Conservation (phyloP, 2,888 invertebrate genomes). For the Nematopogon swammerdamellus region DNA sequence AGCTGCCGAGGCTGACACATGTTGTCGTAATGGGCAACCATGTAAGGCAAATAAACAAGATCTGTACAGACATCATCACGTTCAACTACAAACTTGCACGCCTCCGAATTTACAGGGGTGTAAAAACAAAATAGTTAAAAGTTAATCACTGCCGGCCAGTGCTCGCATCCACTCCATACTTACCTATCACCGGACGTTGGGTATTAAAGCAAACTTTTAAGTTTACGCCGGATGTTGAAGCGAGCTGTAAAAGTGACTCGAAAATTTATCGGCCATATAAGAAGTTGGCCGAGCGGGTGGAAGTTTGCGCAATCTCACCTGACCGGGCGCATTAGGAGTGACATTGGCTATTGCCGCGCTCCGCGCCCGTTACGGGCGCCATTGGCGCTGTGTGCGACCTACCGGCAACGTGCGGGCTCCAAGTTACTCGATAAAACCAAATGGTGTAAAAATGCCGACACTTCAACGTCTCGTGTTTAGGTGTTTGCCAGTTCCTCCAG, state of each 20-base stretch:
- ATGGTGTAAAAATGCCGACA: too few species aligned
- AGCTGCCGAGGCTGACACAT: too few species aligned
- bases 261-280: conserved; percentile 48
- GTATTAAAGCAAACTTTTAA: conserved; percentile 18
- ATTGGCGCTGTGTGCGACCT: too few species aligned
- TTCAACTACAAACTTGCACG: too few species aligned
- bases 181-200: conserved; percentile 7
- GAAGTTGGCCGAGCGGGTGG: conserved; percentile 32
- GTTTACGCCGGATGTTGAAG: conserved; percentile 36
- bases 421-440: too few species aligned
- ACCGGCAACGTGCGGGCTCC: too few species aligned
- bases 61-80: too few species aligned
- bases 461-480: too few species aligned
- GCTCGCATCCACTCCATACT: neutral
- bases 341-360: neutral
- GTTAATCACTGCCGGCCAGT: neutral
- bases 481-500: too few species aligned
- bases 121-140: neutral
- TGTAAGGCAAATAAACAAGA: too few species aligned
- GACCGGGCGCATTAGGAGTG: conserved; percentile 10
- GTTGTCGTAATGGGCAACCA: too few species aligned
- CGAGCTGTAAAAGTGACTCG: conserved; percentile 49
- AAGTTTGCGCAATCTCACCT: conserved; percentile 35
- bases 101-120: neutral
- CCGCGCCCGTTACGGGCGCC: too few species aligned